Evolutionary conservation across 2,113 vertebrate species (phyloP).

Genomic region (Micromys minutus): DNA sequence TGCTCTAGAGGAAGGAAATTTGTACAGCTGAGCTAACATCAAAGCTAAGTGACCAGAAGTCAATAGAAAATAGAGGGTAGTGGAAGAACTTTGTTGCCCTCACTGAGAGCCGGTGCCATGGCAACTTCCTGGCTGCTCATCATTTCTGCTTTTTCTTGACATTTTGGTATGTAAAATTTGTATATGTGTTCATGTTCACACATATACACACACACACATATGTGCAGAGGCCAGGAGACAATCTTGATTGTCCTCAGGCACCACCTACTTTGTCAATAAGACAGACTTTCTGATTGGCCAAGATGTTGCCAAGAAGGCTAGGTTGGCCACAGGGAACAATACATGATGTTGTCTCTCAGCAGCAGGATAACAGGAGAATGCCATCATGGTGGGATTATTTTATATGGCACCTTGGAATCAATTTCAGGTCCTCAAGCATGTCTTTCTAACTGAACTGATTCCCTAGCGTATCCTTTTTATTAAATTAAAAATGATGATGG

Average conservation of each 20-base stretch:
- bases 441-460: not conserved
- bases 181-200: not conserved
- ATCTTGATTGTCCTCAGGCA: not conserved
- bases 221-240: not conserved
- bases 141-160: not conserved
- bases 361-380: not conserved
- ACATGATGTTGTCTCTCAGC: no score
- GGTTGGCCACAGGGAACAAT: not conserved
- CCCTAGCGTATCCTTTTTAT: not conserved
- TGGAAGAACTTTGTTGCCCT: fast-evolving
- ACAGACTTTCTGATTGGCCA: not conserved
- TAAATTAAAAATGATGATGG: not conserved
- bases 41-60: not conserved
- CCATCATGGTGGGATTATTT: not conserved
- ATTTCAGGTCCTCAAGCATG: not conserved
- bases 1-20: not conserved
- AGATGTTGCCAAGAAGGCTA: not conserved
- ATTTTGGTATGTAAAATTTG: not conserved
- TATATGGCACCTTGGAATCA: not conserved
- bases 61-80: fast-evolving
- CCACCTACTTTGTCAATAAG: not conserved
- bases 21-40: fast-evolving
- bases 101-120: fast-evolving
- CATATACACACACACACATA: not conserved
- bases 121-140: no score